Base-by-base conservation (phyloP, 2,888 invertebrate genomes). In the Harpalus rufipes region DNA sequence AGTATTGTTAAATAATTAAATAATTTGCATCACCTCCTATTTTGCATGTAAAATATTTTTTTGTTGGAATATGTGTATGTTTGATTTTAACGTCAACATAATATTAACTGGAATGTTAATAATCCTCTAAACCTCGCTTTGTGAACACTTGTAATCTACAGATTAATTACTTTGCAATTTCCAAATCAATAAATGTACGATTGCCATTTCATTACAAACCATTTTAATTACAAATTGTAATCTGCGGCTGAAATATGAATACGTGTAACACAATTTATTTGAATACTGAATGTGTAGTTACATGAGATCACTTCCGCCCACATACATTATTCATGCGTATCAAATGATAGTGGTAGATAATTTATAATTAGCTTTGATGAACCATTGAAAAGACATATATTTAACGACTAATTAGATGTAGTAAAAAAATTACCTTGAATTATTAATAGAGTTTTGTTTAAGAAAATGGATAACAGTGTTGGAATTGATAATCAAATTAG, bases 161-260 rank as follows among this genome's bases (percentile, higher is more conserved):
- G 39, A 25, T 65, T 65, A 65, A 25, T 32, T 7, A n/a, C 25
- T 32, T 25, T 32, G 32, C 7, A 32, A 32, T 25, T 65, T 65
- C n/a, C 5, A 65, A 6, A 32, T 65, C 65, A 65, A 25, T 65
- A 25, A 25, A 65, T n/a, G 10, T 25, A 5, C 32, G 8, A n/a
- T 10, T n/a, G 32, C 6, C 10, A 25, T 0, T 25, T 6, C 14
- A n/a, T 32, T 32, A 39, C 12, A 65, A n/a, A 32, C 10, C 65
- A 65, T 6, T 65, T 65, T 65, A 65, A 65, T 65, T 65, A 32
- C 65, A 65, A 10, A 32, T 32, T 65, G 65, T 65, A 65, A 65
- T 65, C 65, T 65, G 32, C 12, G 10, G 65, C n/a, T 65, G 12
- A 10, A 65, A 32, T 65, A 25, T 25, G 21, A 65, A 65, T 61